Evolutionary conservation across 1,140 invertebrate species (phyloP), one percentile per base, ranked within the genome.

Genomic region (Temnothorax longispinosus): DNA sequence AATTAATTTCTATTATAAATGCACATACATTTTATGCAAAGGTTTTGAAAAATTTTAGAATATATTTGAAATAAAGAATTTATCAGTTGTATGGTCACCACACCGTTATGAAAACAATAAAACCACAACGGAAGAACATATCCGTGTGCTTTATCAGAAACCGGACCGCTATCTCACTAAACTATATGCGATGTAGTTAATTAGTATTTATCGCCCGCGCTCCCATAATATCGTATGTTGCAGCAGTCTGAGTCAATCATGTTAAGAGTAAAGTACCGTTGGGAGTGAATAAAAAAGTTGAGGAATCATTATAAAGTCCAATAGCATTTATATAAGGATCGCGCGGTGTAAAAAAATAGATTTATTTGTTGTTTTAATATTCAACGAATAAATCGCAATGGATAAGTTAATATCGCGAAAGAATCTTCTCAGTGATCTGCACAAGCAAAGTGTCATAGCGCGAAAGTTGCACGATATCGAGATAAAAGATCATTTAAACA

Each of bases 121-220:
- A 90, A 92, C 91, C 92, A 78, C 90, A 93, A 92, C 92, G 92
- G 92, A 93, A 93, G 87, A 85, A 89, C 88, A 88, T 92, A 93
- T 93, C 92, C 91, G 77, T 71, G 75, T 54, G 44, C 41, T 88
- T 92, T 93, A 93, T 93, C 93, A 82, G 74, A 87, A 89, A 85
- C 71, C 50, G 87, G 86, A 85, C 69, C 72, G 77, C 35, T 93
- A 93, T 93, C 93, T 56, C 72, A 65, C 67, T 38, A 88, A 78
- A 76, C 75, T 89, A 78, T 89, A 84, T 54, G 67, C 52, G 32
- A 75, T 72, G 65, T 90, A 64, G 82, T 87, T 93, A 93, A 93
- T 93, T 93, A 91, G 87, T 47, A 67, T 91, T 92, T 92, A 90
- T 92, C 91, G 65, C 74, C 11, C 50, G 47, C 32, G 38, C 35